Percentiles rank a stretch among this genome's conserved stretches.
Evolutionary conservation across 2,888 invertebrate species (phyloP).

Genomic region (Ornithoptera alexandrae): DNA sequence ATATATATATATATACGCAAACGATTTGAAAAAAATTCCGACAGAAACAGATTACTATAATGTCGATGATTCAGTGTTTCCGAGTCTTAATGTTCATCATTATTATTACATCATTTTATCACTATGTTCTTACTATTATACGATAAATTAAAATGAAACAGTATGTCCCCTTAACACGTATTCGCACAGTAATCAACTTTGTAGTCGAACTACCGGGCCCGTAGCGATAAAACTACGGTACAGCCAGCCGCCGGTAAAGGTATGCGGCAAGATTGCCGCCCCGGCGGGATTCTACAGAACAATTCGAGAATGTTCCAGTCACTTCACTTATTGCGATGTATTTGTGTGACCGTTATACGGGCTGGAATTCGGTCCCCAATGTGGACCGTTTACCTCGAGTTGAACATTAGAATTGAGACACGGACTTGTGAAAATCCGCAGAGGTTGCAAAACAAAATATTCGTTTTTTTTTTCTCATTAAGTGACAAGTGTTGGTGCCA

Average conservation of each 20-base stretch:
- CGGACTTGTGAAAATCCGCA: constrained; percentile 22
- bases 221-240: constrained; percentile 36
- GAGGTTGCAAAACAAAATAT: neutral
- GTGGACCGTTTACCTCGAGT: constrained; percentile 41
- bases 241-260: constrained; percentile 42
- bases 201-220: constrained; percentile 20
- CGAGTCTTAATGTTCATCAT: too few relatives aligned
- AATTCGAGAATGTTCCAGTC: constrained; percentile 69
- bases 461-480: neutral
- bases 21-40: too few relatives aligned
- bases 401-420: constrained; percentile 56
- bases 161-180: constrained; percentile 28
- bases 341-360: constrained; percentile 57
- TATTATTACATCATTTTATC: too few relatives aligned
- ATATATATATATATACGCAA: too few relatives aligned
- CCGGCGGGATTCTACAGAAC: constrained; percentile 61
- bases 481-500: neutral
- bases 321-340: constrained; percentile 76
- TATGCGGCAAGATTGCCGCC: constrained; percentile 70
- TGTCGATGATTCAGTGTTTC: too few relatives aligned
- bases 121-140: neutral
- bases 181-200: constrained; percentile 39
- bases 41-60: too few relatives aligned
- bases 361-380: constrained; percentile 66
- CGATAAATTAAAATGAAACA: neutral